These are phyloP conservation scores for Cyclophora punctaria DNA, from an alignment of 2,888 invertebrate species.

Conservation along the genomic window DNA sequence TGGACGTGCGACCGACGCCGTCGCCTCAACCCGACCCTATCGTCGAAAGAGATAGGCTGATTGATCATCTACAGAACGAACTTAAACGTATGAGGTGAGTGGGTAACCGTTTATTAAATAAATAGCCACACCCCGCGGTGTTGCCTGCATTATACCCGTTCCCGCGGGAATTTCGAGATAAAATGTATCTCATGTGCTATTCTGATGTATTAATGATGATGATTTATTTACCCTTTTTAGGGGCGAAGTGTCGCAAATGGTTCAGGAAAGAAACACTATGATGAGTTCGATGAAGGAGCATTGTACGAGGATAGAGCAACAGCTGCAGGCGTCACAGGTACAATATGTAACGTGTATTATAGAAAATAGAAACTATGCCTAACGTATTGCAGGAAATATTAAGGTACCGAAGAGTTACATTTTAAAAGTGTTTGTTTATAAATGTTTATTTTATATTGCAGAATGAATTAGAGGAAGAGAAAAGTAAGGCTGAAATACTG, in stretches of 20 bases:
- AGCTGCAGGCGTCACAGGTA: constrained; percentile 52
- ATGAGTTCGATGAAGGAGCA: constrained; percentile 59
- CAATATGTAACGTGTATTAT: too few species aligned
- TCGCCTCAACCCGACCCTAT: constrained; percentile 65
- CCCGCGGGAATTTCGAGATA: too few species aligned
- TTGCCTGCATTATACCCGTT: too few species aligned
- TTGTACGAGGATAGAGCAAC: constrained; percentile 50
- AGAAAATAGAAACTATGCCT: too few species aligned
- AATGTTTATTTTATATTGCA: constrained; percentile 22
- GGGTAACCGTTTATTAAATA: too few species aligned
- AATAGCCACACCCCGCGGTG: too few species aligned
- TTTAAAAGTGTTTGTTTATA: neutral
- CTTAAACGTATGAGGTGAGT: constrained; percentile 79
- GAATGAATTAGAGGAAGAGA: constrained; percentile 58
- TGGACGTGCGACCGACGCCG: constrained; percentile 44
- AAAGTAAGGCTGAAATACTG: constrained; percentile 45
- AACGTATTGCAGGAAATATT: too few species aligned
- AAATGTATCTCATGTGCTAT: too few species aligned
- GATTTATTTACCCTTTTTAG: constrained; percentile 22
- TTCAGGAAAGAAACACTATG: constrained; percentile 60
- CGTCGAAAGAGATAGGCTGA: constrained; percentile 81
- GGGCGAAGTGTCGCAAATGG: constrained; percentile 51
- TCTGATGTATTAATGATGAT: neutral
- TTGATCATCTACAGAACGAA: constrained; percentile 87
- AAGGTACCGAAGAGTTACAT: too few species aligned